Evolutionary conservation across 1,140 invertebrate genomes (phyloP).

Genomic region (Spodoptera litura): DNA sequence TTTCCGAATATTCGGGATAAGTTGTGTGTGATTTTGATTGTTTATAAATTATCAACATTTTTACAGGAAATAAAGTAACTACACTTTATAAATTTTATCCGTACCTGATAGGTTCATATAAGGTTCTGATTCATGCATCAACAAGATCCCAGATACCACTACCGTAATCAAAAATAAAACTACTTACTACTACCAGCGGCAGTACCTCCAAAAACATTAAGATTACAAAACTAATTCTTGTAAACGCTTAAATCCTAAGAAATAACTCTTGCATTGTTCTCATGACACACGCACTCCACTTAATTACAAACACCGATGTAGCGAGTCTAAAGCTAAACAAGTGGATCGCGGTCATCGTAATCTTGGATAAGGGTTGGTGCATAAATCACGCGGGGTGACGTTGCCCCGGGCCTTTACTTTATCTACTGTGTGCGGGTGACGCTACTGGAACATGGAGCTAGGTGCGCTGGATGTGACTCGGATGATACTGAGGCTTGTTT

Average conservation of each 20-base stretch:
- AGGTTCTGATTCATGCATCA: no score
- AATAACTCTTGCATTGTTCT: constrained; percentile 27
- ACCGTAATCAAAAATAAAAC: no score
- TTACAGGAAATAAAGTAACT: no score
- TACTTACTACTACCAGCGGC: no score
- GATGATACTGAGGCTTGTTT: background rate
- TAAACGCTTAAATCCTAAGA: background rate
- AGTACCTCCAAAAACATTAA: no score
- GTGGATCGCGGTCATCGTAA: constrained; percentile 84
- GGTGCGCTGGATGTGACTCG: constrained; percentile 1
- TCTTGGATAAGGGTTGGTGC: constrained; percentile 83
- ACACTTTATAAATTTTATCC: no score
- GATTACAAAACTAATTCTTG: background rate
- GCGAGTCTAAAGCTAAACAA: constrained; percentile 79
- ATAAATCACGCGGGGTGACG: constrained; percentile 83
- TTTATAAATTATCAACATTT: no score
- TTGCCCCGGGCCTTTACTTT: constrained; percentile 81
- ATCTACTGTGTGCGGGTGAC: constrained; percentile 83
- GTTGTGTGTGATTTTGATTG: no score
- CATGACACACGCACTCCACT: constrained; percentile 33
- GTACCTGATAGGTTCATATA: no score
- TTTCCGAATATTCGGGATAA: no score
- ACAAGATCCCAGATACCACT: no score
- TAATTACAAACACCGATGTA: constrained; percentile 48
- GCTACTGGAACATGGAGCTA: constrained; percentile 48